Evolutionary conservation across 2,113 vertebrate genomes (phyloP).

Genomic region (Eptesicus fuscus): DNA sequence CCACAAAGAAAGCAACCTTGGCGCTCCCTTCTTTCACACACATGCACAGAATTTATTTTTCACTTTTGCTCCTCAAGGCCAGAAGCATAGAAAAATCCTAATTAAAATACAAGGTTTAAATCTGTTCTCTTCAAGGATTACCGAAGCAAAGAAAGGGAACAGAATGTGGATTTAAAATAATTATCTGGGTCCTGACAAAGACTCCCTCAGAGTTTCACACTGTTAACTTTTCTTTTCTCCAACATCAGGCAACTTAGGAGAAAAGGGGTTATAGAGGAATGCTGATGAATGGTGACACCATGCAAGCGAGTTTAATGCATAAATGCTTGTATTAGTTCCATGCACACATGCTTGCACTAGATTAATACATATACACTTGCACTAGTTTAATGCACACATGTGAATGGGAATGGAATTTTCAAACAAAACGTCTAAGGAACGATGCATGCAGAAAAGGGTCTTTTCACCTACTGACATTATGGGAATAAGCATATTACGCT

Average conservation of each 20-base stretch:
- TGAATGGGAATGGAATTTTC: slow-evolving; percentile 77
- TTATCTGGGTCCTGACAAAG: slow-evolving; percentile 66
- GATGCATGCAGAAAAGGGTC: slow-evolving; percentile 63
- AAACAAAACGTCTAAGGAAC: slow-evolving; percentile 75
- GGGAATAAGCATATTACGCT: slow-evolving; percentile 54
- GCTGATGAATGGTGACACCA: slow-evolving; percentile 73
- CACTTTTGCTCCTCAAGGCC: slow-evolving; percentile 60
- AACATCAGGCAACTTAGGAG: slow-evolving; percentile 57
- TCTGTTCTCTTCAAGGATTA: slow-evolving; percentile 72
- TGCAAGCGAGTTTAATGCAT: slow-evolving; percentile 69
- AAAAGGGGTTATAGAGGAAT: slow-evolving; percentile 72
- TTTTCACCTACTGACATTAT: slow-evolving; percentile 72
- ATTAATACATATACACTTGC: slow-evolving; percentile 67
- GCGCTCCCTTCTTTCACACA: slow-evolving; percentile 55
- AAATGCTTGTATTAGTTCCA: slow-evolving; percentile 61
- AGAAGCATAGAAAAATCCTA: slow-evolving; percentile 73
- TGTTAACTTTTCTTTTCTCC: slow-evolving; percentile 74
- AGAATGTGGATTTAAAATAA: slow-evolving; percentile 69
- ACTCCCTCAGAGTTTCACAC: slow-evolving; percentile 64
- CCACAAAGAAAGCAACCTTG: slow-evolving; percentile 46
- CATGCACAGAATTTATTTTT: slow-evolving; percentile 55
- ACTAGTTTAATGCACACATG: slow-evolving; percentile 71
- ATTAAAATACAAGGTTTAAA: slow-evolving; percentile 77
- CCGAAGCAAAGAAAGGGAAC: slow-evolving; percentile 66
- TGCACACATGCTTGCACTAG: slow-evolving; percentile 54